Evolutionary conservation across 2,888 invertebrate genomes (phyloP).

Genomic region (Diplazon laetatorius): DNA sequence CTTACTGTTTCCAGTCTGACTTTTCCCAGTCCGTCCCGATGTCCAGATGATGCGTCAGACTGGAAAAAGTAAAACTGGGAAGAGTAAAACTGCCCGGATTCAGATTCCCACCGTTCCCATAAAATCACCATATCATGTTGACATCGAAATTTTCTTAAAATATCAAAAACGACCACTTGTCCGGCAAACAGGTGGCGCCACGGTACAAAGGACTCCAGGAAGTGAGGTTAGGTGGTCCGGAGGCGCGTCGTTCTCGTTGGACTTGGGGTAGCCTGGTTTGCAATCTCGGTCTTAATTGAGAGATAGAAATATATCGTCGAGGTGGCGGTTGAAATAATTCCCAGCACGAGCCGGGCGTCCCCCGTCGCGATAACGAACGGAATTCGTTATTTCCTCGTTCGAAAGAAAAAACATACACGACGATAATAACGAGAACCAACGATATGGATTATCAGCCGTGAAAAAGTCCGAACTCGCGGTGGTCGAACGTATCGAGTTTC

Average conservation of each 20-base stretch:
- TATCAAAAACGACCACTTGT: no score
- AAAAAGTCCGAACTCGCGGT: no score
- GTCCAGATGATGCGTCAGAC: no score
- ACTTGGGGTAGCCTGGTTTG: neutral
- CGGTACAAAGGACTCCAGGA: constrained; percentile 21
- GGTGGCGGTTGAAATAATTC: constrained; percentile 40
- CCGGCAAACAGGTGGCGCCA: neutral
- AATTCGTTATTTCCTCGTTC: constrained; percentile 37
- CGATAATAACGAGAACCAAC: neutral
- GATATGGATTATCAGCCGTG: neutral
- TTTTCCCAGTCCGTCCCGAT: no score
- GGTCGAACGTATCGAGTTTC: neutral
- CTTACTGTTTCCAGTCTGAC: no score
- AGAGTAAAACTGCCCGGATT: no score
- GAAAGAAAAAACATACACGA: neutral
- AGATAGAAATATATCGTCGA: constrained; percentile 48
- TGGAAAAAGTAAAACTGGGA: no score
- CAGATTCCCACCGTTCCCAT: no score
- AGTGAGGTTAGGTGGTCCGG: constrained; percentile 15
- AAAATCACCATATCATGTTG: no score
- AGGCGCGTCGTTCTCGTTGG: neutral
- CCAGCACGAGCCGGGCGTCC: constrained; percentile 12
- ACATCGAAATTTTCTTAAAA: no score
- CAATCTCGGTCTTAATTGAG: constrained; percentile 54
- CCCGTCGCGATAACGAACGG: constrained; percentile 57